These are phyloP conservation scores for Acanthosepion pharaonis DNA, from an alignment of 2,888 invertebrate genomes.

Conservation along the genomic window DNA sequence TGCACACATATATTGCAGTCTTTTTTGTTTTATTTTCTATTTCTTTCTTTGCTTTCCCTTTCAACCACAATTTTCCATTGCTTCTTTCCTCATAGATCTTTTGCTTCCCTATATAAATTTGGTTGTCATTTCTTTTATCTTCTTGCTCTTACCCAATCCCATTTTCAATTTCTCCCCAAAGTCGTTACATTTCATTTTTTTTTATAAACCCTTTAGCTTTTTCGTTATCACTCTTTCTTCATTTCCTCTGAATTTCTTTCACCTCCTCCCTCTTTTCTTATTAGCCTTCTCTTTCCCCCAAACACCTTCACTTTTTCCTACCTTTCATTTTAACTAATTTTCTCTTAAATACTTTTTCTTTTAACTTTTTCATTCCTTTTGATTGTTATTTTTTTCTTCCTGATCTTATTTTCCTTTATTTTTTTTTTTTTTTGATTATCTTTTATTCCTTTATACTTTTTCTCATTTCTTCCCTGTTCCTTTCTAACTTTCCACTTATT, in stretches of 20 bases:
- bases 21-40: too few relatives aligned
- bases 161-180: background rate
- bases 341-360: background rate
- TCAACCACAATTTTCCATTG: too few relatives aligned
- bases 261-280: background rate
- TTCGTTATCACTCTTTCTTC: background rate
- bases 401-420: background rate
- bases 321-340: background rate
- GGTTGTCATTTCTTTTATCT: too few relatives aligned
- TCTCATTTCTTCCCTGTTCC: background rate
- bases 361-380: background rate
- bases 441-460: background rate
- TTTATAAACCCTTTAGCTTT: too few relatives aligned
- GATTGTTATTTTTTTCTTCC: background rate
- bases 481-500: too few relatives aligned
- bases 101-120: too few relatives aligned
- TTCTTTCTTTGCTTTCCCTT: too few relatives aligned
- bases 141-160: background rate
- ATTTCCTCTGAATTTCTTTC: background rate
- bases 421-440: background rate
- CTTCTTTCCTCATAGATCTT: too few relatives aligned
- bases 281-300: background rate
- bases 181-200: too few relatives aligned
- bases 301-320: background rate
- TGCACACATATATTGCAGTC: background rate